Conservation (phyloP, 2,888 invertebrate genomes). For the Phanerotoma sp. region DNA sequence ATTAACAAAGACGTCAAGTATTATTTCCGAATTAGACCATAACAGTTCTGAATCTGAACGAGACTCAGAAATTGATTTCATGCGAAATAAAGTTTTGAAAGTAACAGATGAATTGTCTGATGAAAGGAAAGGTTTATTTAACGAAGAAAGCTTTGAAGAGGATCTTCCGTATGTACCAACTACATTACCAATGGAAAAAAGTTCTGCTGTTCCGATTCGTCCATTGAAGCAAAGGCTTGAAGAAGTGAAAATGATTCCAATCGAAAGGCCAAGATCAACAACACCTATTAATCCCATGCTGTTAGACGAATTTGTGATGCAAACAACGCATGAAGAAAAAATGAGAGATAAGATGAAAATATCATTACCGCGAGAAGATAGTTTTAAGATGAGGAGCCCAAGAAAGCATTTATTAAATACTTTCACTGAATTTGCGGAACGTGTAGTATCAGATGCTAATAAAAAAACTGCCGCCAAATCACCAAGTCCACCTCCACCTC, state of each 20-base stretch:
- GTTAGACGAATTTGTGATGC: constrained; percentile 69
- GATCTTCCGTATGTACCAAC: constrained; percentile 87
- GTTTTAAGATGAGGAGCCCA: constrained; percentile 57
- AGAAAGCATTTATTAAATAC: constrained; percentile 59
- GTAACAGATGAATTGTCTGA: constrained; percentile 63
- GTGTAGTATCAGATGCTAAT: constrained; percentile 60
- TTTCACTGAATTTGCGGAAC: constrained; percentile 67
- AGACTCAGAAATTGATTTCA: constrained; percentile 65
- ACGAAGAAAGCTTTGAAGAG: constrained; percentile 80
- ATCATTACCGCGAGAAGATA: constrained; percentile 65
- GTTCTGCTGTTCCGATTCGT: constrained; percentile 77
- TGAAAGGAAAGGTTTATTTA: constrained; percentile 76
- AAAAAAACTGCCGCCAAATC: constrained; percentile 53
- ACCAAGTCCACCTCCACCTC: constrained; percentile 54
- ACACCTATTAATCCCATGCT: constrained; percentile 73
- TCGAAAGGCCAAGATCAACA: constrained; percentile 73
- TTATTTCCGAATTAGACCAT: constrained; percentile 50
- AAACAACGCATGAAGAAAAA: constrained; percentile 40
- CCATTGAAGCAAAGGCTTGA: constrained; percentile 71
- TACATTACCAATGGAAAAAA: constrained; percentile 83
- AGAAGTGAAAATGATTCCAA: constrained; percentile 66
- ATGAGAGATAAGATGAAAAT: constrained; percentile 69
- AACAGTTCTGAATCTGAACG: constrained; percentile 70
- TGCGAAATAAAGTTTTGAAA: constrained; percentile 59
- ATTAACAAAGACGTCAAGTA: constrained; percentile 44